phyloP scores from a whole-genome alignment of 2,113 vertebrate genomes.

The Pseudonaja textilis region DNA sequence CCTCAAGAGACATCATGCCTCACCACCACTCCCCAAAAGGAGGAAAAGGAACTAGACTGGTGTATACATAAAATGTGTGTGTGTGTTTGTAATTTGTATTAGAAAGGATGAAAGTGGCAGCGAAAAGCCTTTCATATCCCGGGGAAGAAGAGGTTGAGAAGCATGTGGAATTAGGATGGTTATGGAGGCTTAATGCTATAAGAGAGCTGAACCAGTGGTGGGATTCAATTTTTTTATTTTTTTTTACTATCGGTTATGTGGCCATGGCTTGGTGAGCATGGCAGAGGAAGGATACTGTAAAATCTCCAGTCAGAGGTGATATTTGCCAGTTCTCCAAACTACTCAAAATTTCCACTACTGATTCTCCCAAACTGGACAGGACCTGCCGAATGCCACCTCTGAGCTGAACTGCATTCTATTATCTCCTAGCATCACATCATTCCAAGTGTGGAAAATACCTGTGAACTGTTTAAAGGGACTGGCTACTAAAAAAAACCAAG shows the following conservation, averaged over 20 bases:
- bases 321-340: too few relatives aligned
- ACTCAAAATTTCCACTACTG: too few relatives aligned
- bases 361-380: too few relatives aligned
- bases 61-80: not conserved
- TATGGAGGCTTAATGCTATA: not conserved
- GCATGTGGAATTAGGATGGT: not conserved
- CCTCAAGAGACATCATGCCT: not conserved
- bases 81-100: not conserved
- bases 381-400: too few relatives aligned
- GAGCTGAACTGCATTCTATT: not conserved
- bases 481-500: too few relatives aligned
- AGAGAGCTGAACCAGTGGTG: too few relatives aligned
- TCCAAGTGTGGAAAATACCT: not conserved
- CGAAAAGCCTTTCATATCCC: not conserved
- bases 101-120: not conserved
- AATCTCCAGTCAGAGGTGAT: too few relatives aligned
- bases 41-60: not conserved
- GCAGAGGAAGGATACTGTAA: too few relatives aligned
- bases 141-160: not conserved
- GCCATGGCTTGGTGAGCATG: too few relatives aligned
- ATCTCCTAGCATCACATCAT: not conserved
- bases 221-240: too few relatives aligned
- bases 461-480: too few relatives aligned
- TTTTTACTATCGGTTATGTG: too few relatives aligned
- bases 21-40: accelerated